Evolutionary conservation across 2,113 vertebrate genomes (phyloP), one percentile per base, ranked within the genome.

Genomic region (Crotalus horridus): DNA sequence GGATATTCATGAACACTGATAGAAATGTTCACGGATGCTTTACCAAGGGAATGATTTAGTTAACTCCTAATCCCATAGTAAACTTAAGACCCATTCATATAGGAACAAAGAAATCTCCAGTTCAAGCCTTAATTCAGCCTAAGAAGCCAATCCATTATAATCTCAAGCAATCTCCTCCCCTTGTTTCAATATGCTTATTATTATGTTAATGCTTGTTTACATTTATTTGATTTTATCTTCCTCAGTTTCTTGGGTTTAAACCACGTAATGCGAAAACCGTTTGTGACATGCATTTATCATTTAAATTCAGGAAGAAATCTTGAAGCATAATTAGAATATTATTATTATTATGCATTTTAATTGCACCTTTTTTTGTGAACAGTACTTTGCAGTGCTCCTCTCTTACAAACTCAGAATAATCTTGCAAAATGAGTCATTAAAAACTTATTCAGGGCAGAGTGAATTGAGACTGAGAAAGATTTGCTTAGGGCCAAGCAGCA

Each of bases 341-440:
- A 87, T 90, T 81, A 81, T 21, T 81, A 81, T 21, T 93, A 93
- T 58, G 64, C 56, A 93, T 90, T 93, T 90, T 46, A 58, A 26
- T 64, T 64, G n/a, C 89, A 64, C 89, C 48, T 54, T 90, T 64
- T 64, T 46, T 64, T 53, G 88, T 93, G 92, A 87, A 90, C 59
- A 54, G n/a, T 93, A 86, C 6, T 86, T 93, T 64, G 74, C 81
- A 54, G 7, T 61, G 39, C 53, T 92, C 43, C 74, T 48, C 88
- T 93, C 55, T 61, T 87, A 54, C 56, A 61, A 26, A 58, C 20
- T 85, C 55, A 87, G 89, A 87, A 87, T 51, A 6, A 61, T 54
- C 74, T 61, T 87, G 81, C 26, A 26, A 43, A 48, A 93, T 90
- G 92, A 93, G 56, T 93, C 92, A 93, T 54, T 26, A 53, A 64